Base-by-base conservation (phyloP, 1,140 invertebrate species). In the Limonius californicus region DNA sequence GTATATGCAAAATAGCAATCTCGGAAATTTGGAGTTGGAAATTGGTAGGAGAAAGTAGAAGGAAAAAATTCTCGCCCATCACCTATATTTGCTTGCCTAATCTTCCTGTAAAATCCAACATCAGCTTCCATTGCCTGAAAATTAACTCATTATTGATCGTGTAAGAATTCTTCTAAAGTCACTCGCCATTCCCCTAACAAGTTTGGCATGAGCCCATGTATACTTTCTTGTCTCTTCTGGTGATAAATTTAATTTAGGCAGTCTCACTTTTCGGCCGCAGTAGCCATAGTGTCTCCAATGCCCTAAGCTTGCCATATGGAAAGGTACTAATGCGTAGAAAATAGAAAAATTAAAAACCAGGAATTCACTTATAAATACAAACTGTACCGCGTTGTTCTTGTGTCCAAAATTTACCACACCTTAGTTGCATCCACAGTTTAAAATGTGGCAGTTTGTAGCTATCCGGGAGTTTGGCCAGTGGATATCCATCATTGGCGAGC, bases 1-100 rank as follows among this genome's bases (percentile, higher is more conserved):
- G 69, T 45, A 61, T 75, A 75, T 15, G 74, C 66, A 60, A 74
- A 75, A 54, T 66, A 72, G 35, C 66, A 68, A 54, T 75, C 68
- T 27, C 71, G 64, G 57, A 71, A 75, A 21, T 70, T 69, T 20
- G 19, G 54, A 3, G 59, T 70, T 1, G 72, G 72, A 32, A 75
- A 69, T 58, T 71, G 54, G 32, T 75, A 73, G 6, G 62, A 43
- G 43, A 67, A 70, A 16, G 64, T 68, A 12, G 70, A 59, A 8
- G 72, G 69, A 43, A 70, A 76, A 54, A 72, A 69, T 64, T 74
- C 68, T 23, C 73, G 66, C 8, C 61, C 68, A 57, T 64, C 65
- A 14, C 70, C 57, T 2, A 75, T 65, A 12, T 21, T 64, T 2
- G 9, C 27, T 35, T 71, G 64, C 60, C 69, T 72, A 9, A 39